Base-by-base conservation (phyloP, 2,113 vertebrate genomes). In the Hucho hucho region DNA sequence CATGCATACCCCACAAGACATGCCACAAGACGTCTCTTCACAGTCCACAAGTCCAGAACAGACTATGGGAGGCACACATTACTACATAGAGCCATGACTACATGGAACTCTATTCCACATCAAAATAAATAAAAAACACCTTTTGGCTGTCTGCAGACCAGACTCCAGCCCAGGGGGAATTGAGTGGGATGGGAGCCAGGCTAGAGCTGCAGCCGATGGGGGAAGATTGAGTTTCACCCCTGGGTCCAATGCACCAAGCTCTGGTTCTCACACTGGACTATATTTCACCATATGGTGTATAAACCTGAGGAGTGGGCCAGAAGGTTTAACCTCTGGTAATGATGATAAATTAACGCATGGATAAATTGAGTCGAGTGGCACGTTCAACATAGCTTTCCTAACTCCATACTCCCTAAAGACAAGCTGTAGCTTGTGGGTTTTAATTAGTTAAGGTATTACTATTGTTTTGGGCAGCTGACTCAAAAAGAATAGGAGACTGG, bases 301-400 rank as follows among this genome's bases (percentile, higher is more conserved):
- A 80, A 83, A 83, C 83, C 77, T 82, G 78, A 79, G 80, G 81
- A 78, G 73, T 75, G 79, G 75, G 82, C 82, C 81, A 28, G 69
- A 83, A 16, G 7, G 83, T 84, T 81, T 85, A 81, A 64, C 77
- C 64, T 75, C 80, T 71, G 74, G 74, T 90, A 90, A 92, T 90
- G 88, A 92, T 89, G 90, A 90, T 86, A 89, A 91, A 90, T 89
- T n/a, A 86, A 89, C 84, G 87, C 86, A 86, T 72, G 84, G 81
- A 66, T 87, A 87, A 89, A 59, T 79, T 63, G 77, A 78, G 72
- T 82, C 87, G 86, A 88, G 74, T 78, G 20, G 43, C 82, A 82
- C 72, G 5, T 53, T 53, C 49, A 18, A 53, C 49, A 53, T 53
- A 18, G 49, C 16, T 18, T 68, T 75, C 76, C 72, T 56, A 81